A percentile compares a stretch with the other conserved stretches of the same genome.
These are phyloP conservation scores for Leucophenga montana DNA, from an alignment of 2,888 invertebrate species.

Conservation along the genomic window DNA sequence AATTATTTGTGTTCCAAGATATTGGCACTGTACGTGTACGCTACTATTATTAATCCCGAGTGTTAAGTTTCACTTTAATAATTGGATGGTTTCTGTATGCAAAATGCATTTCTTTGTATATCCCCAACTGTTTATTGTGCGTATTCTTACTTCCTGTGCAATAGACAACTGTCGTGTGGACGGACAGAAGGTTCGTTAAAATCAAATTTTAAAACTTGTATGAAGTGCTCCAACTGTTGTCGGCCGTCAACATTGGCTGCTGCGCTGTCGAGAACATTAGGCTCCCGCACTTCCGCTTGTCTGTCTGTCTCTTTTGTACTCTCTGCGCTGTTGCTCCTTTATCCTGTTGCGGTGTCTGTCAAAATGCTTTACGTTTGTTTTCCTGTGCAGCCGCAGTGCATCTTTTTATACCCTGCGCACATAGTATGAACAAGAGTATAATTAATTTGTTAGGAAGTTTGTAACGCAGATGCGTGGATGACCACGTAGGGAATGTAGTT, in stretches of 20 bases:
- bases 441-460: too few species aligned
- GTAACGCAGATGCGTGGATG: neutral
- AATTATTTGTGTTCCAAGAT: too few species aligned
- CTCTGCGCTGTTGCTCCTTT: neutral
- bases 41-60: too few species aligned
- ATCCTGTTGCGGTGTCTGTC: too few species aligned
- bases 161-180: neutral
- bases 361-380: constrained; percentile 13
- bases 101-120: too few species aligned
- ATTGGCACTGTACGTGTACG: too few species aligned
- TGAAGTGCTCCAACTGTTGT: constrained; percentile 28
- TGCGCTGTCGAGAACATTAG: neutral
- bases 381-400: neutral
- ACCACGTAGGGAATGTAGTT: too few species aligned
- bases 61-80: too few species aligned
- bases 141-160: too few species aligned
- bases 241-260: constrained; percentile 1
- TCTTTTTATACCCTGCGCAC: neutral
- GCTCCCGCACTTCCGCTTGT: constrained; percentile 24
- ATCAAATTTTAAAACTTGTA: constrained; percentile 27
- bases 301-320: neutral
- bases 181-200: neutral
- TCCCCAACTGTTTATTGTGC: too few species aligned
- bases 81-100: too few species aligned
- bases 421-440: neutral